phyloP scores from a whole-genome alignment of 1,140 invertebrate species.

The Zophobas morio region DNA sequence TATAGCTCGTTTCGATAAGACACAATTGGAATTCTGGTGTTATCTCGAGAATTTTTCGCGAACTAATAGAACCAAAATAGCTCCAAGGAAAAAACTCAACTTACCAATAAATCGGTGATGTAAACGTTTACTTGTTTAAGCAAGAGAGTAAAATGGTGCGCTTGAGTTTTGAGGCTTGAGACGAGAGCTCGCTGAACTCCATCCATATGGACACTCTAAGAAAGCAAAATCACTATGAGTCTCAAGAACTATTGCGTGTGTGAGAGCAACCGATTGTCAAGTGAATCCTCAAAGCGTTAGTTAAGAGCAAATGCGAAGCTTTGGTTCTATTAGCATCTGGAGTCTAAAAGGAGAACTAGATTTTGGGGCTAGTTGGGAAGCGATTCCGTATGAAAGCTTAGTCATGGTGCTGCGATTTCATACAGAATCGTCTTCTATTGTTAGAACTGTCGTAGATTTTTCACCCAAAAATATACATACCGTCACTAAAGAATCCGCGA shows the following conservation, averaged over 20 bases:
- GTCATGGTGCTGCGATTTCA: too few species aligned
- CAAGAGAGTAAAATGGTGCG: slow-evolving; percentile 54
- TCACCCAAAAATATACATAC: slow-evolving; percentile 39
- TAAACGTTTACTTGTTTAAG: slow-evolving; percentile 61
- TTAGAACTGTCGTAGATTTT: too few species aligned
- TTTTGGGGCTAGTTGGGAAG: background rate
- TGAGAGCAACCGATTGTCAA: slow-evolving; percentile 52
- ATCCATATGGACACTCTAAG: slow-evolving; percentile 62
- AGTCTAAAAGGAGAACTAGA: slow-evolving; percentile 47
- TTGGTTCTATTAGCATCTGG: slow-evolving; percentile 43
- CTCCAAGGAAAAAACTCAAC: slow-evolving; percentile 42
- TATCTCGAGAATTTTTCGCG: too few species aligned
- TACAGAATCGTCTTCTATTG: too few species aligned
- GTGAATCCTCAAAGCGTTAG: slow-evolving; percentile 52
- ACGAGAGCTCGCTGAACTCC: slow-evolving; percentile 53
- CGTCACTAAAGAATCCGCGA: slow-evolving; percentile 60
- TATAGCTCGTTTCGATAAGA: background rate
- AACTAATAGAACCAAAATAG: slow-evolving; percentile 43
- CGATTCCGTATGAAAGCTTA: too few species aligned
- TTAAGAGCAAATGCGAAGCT: slow-evolving; percentile 42
- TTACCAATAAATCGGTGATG: slow-evolving; percentile 61
- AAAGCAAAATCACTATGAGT: slow-evolving; percentile 50
- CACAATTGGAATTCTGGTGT: too few species aligned
- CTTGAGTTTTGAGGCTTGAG: slow-evolving; percentile 52
- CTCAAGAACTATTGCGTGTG: slow-evolving; percentile 45